Conservation (phyloP, 2,797 vertebrate species). For the Phataginus tetradactyla region DNA sequence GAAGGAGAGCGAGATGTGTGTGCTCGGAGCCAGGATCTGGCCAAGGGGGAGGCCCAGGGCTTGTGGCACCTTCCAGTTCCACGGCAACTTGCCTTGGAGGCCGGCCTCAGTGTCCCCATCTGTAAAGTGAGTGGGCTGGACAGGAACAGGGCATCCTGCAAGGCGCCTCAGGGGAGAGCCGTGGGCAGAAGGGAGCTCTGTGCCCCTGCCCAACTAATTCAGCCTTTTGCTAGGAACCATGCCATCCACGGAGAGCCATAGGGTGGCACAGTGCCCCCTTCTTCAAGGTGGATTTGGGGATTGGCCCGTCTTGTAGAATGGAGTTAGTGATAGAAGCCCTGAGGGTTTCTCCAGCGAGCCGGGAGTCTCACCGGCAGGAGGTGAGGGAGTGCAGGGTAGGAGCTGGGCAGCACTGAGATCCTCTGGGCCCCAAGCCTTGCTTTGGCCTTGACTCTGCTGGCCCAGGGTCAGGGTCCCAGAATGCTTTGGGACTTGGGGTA, state of each 20-base stretch:
- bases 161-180: not conserved
- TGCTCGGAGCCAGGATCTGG: not conserved
- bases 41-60: not conserved
- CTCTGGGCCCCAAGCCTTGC: slow-evolving; percentile 76
- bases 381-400: slow-evolving; percentile 73
- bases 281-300: not conserved
- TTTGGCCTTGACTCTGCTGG: slow-evolving; percentile 86
- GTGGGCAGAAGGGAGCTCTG: not conserved
- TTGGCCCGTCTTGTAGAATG: not conserved
- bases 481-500: not conserved
- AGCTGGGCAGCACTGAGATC: slow-evolving; percentile 79
- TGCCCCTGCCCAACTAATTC: not conserved
- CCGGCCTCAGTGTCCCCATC: not conserved
- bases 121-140: not conserved
- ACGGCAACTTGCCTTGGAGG: not conserved
- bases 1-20: not conserved
- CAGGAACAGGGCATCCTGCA: not conserved
- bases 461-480: slow-evolving; percentile 71
- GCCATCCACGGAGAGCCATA: not conserved
- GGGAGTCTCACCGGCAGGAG: slow-evolving; percentile 49
- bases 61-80: not conserved
- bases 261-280: no score
- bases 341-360: not conserved
- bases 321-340: slow-evolving; percentile 81
- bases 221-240: not conserved